These are phyloP conservation scores for Lepidocyrtinus sp. DNA, from an alignment of 2,888 invertebrate genomes.

Conservation along the genomic window DNA sequence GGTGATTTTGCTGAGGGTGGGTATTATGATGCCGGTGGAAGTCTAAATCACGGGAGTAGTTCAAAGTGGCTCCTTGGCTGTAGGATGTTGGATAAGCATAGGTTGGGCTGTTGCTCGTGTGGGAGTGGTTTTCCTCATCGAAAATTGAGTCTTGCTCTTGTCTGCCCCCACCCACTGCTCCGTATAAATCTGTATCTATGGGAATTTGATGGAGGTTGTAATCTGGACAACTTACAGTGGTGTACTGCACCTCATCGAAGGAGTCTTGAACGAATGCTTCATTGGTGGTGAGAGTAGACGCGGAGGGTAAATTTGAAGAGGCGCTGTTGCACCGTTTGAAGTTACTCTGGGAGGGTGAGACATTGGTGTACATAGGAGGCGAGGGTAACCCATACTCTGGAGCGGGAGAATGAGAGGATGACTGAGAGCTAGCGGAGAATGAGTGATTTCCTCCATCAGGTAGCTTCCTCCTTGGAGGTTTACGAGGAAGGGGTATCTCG, in stretches of 20 bases:
- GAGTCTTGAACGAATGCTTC: constrained; percentile 41
- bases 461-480: constrained; percentile 39
- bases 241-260: constrained; percentile 42
- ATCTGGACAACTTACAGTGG: constrained; percentile 36
- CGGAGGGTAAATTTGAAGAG: constrained; percentile 1
- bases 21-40: no score
- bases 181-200: no score
- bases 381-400: constrained; percentile 49
- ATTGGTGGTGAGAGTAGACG: constrained; percentile 35
- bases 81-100: constrained; percentile 35
- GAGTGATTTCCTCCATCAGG: constrained; percentile 31
- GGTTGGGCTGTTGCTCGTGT: no score
- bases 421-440: constrained; percentile 33
- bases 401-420: constrained; percentile 32
- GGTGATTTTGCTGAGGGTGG: no score
- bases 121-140: no score
- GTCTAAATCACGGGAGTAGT: constrained; percentile 14
- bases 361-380: constrained; percentile 15
- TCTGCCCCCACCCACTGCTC: background rate
- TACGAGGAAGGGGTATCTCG: constrained; percentile 66
- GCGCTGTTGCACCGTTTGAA: constrained; percentile 43
- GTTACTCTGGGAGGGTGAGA: constrained; percentile 1
- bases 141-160: no score
- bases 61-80: background rate
- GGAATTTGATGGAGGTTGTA: constrained; percentile 28